A percentile compares a stretch with the other conserved stretches of the same genome.
phyloP scores from a whole-genome alignment of 2,888 invertebrate species.

The Diplolepis rosae region DNA sequence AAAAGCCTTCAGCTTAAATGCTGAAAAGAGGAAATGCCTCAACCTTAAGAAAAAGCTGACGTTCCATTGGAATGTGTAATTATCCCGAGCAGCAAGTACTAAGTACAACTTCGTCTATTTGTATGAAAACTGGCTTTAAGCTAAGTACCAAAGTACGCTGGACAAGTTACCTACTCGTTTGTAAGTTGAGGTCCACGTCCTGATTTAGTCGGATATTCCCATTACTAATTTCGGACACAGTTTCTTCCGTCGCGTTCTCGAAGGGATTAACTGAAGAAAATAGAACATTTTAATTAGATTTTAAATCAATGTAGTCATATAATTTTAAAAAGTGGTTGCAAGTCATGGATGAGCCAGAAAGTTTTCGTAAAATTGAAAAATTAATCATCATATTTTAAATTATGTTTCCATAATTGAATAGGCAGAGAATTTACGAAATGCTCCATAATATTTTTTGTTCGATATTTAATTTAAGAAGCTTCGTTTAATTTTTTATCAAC shows the following conservation, averaged over 20 bases:
- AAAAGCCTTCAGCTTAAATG: background rate
- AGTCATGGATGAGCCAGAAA: too few species aligned
- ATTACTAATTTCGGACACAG: conserved; percentile 73
- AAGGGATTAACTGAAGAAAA: conserved; percentile 62
- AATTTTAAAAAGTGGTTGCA: background rate
- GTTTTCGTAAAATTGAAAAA: too few species aligned
- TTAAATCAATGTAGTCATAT: background rate
- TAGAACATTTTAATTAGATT: conserved; percentile 26
- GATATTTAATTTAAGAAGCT: too few species aligned
- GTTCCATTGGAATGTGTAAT: conserved; percentile 13
- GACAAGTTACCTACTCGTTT: conserved; percentile 76
- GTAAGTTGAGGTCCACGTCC: conserved; percentile 76
- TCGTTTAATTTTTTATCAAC: too few species aligned
- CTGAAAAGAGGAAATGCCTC: background rate
- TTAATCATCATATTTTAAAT: too few species aligned
- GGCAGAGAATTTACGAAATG: too few species aligned
- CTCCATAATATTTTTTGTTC: too few species aligned
- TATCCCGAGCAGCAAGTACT: conserved; percentile 1
- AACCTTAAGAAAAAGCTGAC: conserved; percentile 16
- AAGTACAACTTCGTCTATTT: conserved; percentile 12
- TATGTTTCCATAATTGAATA: too few species aligned
- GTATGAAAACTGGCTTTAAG: conserved; percentile 20
- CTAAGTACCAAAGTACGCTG: conserved; percentile 22
- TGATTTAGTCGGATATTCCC: conserved; percentile 76
- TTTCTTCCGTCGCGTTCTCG: conserved; percentile 76